Evolutionary conservation across 2,797 vertebrate species (phyloP), one percentile per base, ranked within the genome.

Genomic region (Champsocephalus esox): DNA sequence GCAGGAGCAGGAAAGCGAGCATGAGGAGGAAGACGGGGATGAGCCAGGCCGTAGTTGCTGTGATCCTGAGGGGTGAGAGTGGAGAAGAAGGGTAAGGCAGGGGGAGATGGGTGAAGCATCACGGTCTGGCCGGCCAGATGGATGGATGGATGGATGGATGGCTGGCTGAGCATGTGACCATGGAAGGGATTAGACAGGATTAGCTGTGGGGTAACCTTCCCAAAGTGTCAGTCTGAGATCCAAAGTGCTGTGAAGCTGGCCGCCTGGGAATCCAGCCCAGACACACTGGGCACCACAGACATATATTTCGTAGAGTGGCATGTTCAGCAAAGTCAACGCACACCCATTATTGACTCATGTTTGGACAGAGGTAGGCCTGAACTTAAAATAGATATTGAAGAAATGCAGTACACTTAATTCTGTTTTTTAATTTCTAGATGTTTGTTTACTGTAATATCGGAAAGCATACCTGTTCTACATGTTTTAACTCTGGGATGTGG

Each of bases 141-240:
- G 60, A 12, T 78, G 50, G 60, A 12, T 19, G 19, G 56, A 58
- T 70, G 50, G 60, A 12, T 78, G 75, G 70, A 13, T 85, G 80
- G 80, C 58, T 84, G 89, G 79, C 88, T 93, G 88, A 93, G 88
- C 83, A 87, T 85, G 89, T 93, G 90, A 92, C 93, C 92, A 91
- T 93, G 93, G 91, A 91, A 74, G 86, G 92, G 92, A 95, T 95
- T 94, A 95, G 90, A 88, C 89, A 74, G 93, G 93, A 94, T 95
- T 94, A 95, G 87, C 88, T 92, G 80, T 75, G 87, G 93, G 91
- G 92, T 94, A 94, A 92, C 92, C 92, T 94, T 94, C 93, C 89
- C 82, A 92, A 94, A 93, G 93, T 93, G 93, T 92, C 90, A 89
- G 88, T 90, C 90, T 93, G 90, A 92, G 90, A 93, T 91, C 89